Evolutionary conservation across 1,140 invertebrate genomes (phyloP).

Genomic region (Monochamus saltuarius): DNA sequence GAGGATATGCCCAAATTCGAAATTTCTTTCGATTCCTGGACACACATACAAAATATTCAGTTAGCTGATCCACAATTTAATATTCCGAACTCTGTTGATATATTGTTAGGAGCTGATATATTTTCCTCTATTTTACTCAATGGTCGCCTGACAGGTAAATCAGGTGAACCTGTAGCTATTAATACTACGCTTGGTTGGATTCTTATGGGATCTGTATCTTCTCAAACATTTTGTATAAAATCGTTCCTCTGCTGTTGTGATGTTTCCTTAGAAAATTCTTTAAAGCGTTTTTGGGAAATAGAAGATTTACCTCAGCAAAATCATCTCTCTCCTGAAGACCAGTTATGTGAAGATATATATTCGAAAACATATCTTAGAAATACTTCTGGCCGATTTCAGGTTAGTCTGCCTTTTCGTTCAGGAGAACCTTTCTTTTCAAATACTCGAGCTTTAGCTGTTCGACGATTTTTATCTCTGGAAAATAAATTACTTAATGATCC

Average conservation of each 20-base stretch:
- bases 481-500: conserved; percentile 4
- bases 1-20: background rate
- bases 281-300: conserved; percentile 9
- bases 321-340: conserved; percentile 6
- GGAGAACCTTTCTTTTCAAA: conserved; percentile 9
- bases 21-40: background rate
- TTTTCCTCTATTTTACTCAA: conserved; percentile 7
- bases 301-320: conserved; percentile 11
- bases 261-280: conserved; percentile 1
- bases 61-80: conserved; percentile 15
- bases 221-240: background rate
- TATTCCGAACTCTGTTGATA: background rate
- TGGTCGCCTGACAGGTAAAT: background rate
- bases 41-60: background rate
- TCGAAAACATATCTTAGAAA: conserved; percentile 2
- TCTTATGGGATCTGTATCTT: conserved; percentile 6
- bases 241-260: background rate
- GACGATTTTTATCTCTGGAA: conserved; percentile 11
- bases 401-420: conserved; percentile 10
- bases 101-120: conserved; percentile 17
- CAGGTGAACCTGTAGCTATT: conserved; percentile 2
- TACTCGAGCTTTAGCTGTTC: conserved; percentile 7
- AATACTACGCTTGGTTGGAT: conserved; percentile 16
- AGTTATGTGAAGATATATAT: conserved; percentile 11
- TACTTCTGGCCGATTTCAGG: conserved; percentile 2